Base-by-base conservation (phyloP, 2,113 vertebrate species). In the Campylomormyrus tamandua region DNA sequence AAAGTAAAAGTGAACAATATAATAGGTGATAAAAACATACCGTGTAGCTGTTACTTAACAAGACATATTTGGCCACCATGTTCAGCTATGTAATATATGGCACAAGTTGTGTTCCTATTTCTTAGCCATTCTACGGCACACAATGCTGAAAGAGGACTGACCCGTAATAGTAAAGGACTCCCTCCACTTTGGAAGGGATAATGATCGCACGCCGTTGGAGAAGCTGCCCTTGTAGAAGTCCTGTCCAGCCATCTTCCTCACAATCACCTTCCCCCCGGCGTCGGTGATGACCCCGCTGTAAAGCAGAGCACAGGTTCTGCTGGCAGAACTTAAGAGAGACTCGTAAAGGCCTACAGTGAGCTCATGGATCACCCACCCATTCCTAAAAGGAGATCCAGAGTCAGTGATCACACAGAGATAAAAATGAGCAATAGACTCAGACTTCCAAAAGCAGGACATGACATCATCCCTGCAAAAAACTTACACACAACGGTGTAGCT, bases 121-220 rank as follows among this genome's bases (percentile, higher is more conserved):
- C 24, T 70, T 70, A 70, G 62, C 5, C 21, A 24, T 58, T 58
- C 24, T 70, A 1, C 7, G 5, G 15, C 27, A 42, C 19, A 58
- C 13, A 62, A 56, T 10, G 19, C 2, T 45, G 39, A 42, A 3
- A 2, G 15, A 11, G 56, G 42, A 39, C 1, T 7, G 97, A 99
- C 98, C 98, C 96, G 96, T 96, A 89, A 99, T 92, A 0, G 97
- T 94, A 88, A 99, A 99, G 11, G 98, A 99, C 50, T 98, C 98
- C 92, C 97, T 97, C 98, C 98, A 99, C 58, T 97, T 97, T 0
- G 98, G 97, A 1, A 99, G 94, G 0, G 98, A 98, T 77, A 98
- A 91, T 0, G 98, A 99, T 2, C 97, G 96, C 35, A 99, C 92
- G 0, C 98, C 97, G 0, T 97, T 96, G 91, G 97, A 96, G 77